Conservation (phyloP, 2,888 invertebrate species). For the Caenorhabditis becei region DNA sequence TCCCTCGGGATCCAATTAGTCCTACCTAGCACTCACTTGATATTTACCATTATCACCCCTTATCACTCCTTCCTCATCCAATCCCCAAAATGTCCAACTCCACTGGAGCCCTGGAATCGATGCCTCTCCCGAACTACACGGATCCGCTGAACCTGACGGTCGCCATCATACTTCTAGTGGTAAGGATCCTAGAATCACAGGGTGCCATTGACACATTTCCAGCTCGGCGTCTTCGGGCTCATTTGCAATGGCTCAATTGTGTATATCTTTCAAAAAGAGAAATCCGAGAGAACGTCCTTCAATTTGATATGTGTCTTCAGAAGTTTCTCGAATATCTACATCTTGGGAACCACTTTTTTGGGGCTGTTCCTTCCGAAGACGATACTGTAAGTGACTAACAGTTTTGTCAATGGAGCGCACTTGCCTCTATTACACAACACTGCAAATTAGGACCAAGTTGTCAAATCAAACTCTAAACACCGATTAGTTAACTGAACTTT, state of each 20-base stretch:
- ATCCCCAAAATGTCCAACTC: too few relatives aligned
- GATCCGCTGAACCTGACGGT: neutral
- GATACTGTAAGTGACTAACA: slow-evolving; percentile 36
- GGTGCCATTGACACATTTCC: neutral
- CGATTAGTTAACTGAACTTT: too few relatives aligned
- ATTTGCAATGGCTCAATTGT: neutral
- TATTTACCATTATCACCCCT: too few relatives aligned
- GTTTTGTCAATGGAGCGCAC: too few relatives aligned
- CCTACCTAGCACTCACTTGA: too few relatives aligned
- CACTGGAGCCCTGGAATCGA: too few relatives aligned
- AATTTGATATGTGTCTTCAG: slow-evolving; percentile 15
- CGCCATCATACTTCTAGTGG: neutral
- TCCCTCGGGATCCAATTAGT: too few relatives aligned
- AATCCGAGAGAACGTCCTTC: slow-evolving; percentile 7
- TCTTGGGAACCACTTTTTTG: neutral
- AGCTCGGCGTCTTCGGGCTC: neutral
- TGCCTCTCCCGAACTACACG: too few relatives aligned
- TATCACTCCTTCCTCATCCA: too few relatives aligned
- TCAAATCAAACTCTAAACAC: too few relatives aligned
- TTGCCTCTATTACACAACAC: too few relatives aligned
- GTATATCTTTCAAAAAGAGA: neutral
- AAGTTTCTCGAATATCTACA: neutral
- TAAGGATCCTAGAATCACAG: neutral
- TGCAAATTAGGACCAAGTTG: too few relatives aligned
- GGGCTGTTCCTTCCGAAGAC: slow-evolving; percentile 13